phyloP scores from a whole-genome alignment of 2,797 vertebrate species.

The Neosalanx taihuensis region DNA sequence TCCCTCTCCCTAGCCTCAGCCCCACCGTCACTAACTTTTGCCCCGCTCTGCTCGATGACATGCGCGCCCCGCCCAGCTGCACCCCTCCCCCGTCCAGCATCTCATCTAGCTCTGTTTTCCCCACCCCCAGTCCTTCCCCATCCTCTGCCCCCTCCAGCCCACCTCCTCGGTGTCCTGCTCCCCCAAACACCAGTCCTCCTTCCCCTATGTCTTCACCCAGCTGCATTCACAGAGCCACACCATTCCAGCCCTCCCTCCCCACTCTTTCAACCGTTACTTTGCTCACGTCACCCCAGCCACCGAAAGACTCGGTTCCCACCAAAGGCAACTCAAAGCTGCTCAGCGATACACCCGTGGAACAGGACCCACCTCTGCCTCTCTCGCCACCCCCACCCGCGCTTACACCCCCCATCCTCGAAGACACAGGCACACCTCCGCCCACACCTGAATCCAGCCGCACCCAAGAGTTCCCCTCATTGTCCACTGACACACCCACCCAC shows the following conservation, averaged over 20 bases:
- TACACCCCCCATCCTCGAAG: slow-evolving; percentile 18
- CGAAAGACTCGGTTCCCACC: no score
- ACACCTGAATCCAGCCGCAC: neutral
- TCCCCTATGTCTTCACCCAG: neutral
- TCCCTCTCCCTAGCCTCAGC: slow-evolving; percentile 12
- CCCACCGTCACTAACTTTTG: slow-evolving; percentile 13
- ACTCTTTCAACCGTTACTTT: neutral
- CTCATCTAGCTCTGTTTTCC: no score
- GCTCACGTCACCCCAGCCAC: no score
- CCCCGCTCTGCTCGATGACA: neutral
- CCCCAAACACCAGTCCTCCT: neutral
- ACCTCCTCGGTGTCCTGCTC: neutral
- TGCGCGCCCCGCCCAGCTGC: neutral
- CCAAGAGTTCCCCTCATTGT: neutral
- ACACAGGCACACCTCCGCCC: neutral
- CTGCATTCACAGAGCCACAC: neutral
- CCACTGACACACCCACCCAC: neutral
- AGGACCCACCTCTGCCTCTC: neutral
- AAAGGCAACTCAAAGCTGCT: neutral
- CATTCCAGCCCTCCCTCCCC: neutral
- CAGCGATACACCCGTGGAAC: neutral
- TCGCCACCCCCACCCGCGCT: neutral
- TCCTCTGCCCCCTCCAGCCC: neutral
- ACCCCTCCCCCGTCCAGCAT: neutral
- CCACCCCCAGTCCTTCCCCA: neutral